Evolutionary conservation across 1,140 invertebrate species (phyloP), one percentile per base, ranked within the genome.

Genomic region (Venturia canescens): DNA sequence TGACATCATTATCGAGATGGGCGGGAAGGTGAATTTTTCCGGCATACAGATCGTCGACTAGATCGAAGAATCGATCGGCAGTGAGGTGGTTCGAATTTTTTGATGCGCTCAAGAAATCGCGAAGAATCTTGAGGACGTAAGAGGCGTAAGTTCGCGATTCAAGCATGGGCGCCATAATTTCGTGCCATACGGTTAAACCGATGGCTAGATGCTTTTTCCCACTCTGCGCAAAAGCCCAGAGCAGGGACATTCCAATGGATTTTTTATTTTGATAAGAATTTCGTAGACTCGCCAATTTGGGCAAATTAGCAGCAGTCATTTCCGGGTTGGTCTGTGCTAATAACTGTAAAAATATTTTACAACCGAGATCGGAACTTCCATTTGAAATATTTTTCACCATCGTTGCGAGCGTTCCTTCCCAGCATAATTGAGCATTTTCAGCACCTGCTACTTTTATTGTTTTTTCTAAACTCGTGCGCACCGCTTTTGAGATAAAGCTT

Each of bases 121-220:
- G 94, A 66, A 97, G 91, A 86, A 97, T 96, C 60, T 94, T 92
- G 6, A 95, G 89, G 67, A 96, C 93, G 88, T 95, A 96, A 80
- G 93, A 94, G 9, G 95, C 93, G 83, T 97, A 96, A 84, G 93
- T 94, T 88, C 95, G 96, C 83, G 95, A 88, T 83, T 96, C 95
- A 23, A 97, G 91, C 85, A 96, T 92, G 0, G 96, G 95, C 34
- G 96, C 90, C 94, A 97, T 97, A 15, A 97, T 89, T 81, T 97
- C 95, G 87, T 96, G 94, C 96, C 96, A 97, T 4, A 96, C 94
- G 93, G 94, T 95, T n/a, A 97, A 91, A 60, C 96, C 96, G 85
- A 94, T 93, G 38, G 90, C 90, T 23, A 97, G 92, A 86, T 96
- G 93, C 80, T 92, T 94, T 66, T 92, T 90, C 0, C 96, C 96